Evolutionary conservation across 1,140 invertebrate species (phyloP), one percentile per base, ranked within the genome.

Genomic region (Drosophila ambigua): DNA sequence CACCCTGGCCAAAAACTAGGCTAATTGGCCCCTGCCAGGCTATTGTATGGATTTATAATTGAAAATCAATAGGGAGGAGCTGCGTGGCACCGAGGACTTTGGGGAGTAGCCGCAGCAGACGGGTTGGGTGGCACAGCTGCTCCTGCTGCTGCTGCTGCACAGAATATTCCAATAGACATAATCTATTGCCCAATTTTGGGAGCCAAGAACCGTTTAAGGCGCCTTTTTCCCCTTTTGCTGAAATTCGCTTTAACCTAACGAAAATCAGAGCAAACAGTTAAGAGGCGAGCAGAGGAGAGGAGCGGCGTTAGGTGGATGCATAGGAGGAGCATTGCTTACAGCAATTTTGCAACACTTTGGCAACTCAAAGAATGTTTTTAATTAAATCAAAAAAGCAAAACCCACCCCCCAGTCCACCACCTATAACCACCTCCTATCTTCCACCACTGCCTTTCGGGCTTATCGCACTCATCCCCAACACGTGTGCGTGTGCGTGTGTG

Each of bases 11-110:
- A 26, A 63, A 83, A 87, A 88, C 79, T 87, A 67, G 82, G 82
- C 82, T 87, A 87, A 87, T 87, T 87, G 82, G 71, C 80, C 82
- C 63, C 64, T 41, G 48, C 44, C 67, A 20, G 55, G 60, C 53
- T 62, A 73, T 83, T 80, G 78, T 79, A 77, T 88, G 82, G 75
- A 79, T 88, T 87, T 88, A 88, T 87, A 87, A 87, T 87, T 87
- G 82, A 87, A 87, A 87, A 87, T 87, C 82, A 87, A 87, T 87
- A 87, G 60, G 59, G 54, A 60, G 65, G 72, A 3, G 23, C 23
- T 20, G 1, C 76, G 66, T 63, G 64, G 65, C 66, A 49, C 58
- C 50, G 63, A 58, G 61, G 48, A 35, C 35, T 20, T 20, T 20
- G 5, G 2, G 45, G 7, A 28, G 43, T 28, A 7, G 0, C 16